Base-by-base conservation (phyloP, 2,888 invertebrate species). In the Teleiodes luculella region DNA sequence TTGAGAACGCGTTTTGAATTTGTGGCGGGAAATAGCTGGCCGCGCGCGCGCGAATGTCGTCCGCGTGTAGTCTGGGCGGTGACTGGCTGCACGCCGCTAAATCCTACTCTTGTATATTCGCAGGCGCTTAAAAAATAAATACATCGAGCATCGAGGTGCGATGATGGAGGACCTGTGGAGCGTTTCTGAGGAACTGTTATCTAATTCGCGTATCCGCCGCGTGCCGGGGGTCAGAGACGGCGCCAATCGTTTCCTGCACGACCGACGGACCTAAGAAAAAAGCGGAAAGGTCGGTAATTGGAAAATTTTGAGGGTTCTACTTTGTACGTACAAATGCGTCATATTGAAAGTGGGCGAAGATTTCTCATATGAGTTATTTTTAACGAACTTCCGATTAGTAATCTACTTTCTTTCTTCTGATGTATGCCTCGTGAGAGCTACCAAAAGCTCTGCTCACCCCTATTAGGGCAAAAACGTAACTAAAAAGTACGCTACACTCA, bases 121-220 rank as follows among this genome's bases (percentile, higher is more conserved):
- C 83, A 69, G 76, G 74, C 80, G 83, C 80, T 49, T 80, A 80
- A 85, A 87, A 87, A 86, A 85, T 83, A 85, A 80, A 78, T 68
- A 82, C 72, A 78, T 6, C 24, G 24, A n/a, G 16, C 78, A 63
- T 66, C 67, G 75, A 81, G 80, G 78, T 78, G 77, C 72, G 83
- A 81, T 79, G 83, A 83, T 82, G 80, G 82, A 82, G 81, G 79
- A 77, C 74, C 75, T 68, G 73, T 68, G 71, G 68, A 66, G 65
- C 72, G 72, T 72, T 81, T 78, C 72, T 72, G 68, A 74, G 74
- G 72, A 75, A 78, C 66, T 78, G 77, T 85, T 85, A 86, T 81
- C 76, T 80, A 80, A 82, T 72, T 63, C 58, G 60, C 60, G 61
- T 65, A 68, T 66, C 65, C 60, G 65, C 64, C 57, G 51, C 52